Base-by-base conservation (phyloP, 2,888 invertebrate genomes). In the Mesoligia furuncula region DNA sequence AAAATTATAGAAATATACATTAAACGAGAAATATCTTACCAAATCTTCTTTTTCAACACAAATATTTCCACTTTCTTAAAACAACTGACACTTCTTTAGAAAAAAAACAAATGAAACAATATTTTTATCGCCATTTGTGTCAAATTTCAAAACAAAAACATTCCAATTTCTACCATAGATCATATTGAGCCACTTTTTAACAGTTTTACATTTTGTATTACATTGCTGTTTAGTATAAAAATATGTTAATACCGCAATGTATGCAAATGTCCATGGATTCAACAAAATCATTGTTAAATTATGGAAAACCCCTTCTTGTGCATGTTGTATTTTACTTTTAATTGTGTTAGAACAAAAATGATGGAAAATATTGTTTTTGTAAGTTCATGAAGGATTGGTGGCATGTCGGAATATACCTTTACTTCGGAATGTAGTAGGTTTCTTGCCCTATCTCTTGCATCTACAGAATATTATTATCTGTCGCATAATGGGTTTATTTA, bases 41-140 rank as follows among this genome's bases (percentile, higher is more conserved):
- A 87, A 82, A 81, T 86, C 75, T 79, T 82, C 85, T 39, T 70
- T 74, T 89, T 86, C 80, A 88, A 77, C 87, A 86, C 86, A 89
- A 90, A 90, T 90, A 71, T 85, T 87, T 85, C 84, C 82, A 90
- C 86, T 91, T 93, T 91, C 87, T 76, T 85, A 75, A 79, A 88
- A 85, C 90, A 94, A 94, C 93, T 96, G 94, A 93, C 95, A 95
- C 92, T 92, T 92, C 90, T 87, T 88, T 79, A 80, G 86, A 86
- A 88, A 91, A 93, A 92, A 93, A 96, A 95, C 95, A 95, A 95
- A 87, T 92, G 95, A 94, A 94, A 87, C 80, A 80, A 80, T 87
- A 79, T 83, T 89, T 90, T 88, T 85, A 83, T 88, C 87, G 81
- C 86, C 87, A 90, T 90, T 90, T 87, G 82, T 88, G 91, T 90